Conservation (phyloP, 2,797 vertebrate genomes). For the Microchirus variegatus region DNA sequence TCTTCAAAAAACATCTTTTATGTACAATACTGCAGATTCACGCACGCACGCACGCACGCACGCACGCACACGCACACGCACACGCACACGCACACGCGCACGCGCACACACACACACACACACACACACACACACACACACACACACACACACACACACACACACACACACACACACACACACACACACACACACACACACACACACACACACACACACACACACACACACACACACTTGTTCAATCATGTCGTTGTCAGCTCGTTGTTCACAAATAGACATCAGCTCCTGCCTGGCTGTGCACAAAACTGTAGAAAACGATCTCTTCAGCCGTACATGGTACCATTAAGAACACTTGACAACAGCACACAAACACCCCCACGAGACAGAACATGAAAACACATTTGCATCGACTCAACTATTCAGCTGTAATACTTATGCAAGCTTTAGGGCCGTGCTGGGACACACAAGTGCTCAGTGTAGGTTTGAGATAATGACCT, state of each 20-base stretch:
- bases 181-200: neutral
- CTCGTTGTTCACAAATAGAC: constrained; percentile 56
- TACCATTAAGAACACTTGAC: constrained; percentile 72
- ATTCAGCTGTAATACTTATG: constrained; percentile 57
- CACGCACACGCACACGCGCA: too few relatives aligned
- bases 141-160: neutral
- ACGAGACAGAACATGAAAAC: constrained; percentile 60
- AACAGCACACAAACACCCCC: constrained; percentile 68
- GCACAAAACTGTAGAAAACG: constrained; percentile 40
- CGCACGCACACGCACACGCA: neutral
- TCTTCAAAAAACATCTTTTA: constrained; percentile 34
- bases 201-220: neutral
- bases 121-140: neutral
- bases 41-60: too few relatives aligned
- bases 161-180: neutral
- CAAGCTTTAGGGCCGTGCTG: constrained; percentile 58
- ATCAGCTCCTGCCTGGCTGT: constrained; percentile 26
- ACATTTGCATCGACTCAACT: constrained; percentile 69
- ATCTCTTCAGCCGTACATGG: constrained; percentile 52
- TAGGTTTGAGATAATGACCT: constrained; percentile 65
- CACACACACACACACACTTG: neutral
- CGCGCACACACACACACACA: neutral
- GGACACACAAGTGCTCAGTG: constrained; percentile 41
- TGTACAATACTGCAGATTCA: constrained; percentile 30
- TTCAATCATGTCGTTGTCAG: constrained; percentile 61